Percentiles rank a stretch among this genome's conserved stretches.
Conservation (phyloP, 53 echinoderm and acorn worm species). For the Paelopatides confundens region DNA sequence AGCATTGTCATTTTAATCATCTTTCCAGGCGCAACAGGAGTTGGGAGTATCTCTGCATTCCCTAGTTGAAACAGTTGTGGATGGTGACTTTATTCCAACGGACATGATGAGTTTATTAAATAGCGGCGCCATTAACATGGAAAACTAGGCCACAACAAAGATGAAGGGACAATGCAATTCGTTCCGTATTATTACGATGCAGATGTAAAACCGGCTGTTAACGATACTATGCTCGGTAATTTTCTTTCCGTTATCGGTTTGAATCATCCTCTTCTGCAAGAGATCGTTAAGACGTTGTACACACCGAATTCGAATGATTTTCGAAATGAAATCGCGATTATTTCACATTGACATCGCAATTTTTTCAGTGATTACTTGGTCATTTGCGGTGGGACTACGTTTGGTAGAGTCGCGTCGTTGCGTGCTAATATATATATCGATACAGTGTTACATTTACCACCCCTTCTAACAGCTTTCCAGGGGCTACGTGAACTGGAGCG, state of each 20-base stretch:
- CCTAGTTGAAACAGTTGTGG: not conserved
- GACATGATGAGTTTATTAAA: not conserved
- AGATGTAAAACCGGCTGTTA: not conserved
- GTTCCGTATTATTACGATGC: not conserved
- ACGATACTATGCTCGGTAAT: not conserved
- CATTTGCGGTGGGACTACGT: not conserved
- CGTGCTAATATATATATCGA: not conserved
- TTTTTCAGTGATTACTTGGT: not conserved
- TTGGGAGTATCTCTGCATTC: not conserved
- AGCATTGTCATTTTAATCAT: no score
- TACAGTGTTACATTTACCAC: not conserved
- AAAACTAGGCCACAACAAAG: not conserved
- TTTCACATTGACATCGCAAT: not conserved
- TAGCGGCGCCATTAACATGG: not conserved
- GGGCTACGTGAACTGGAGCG: not conserved
- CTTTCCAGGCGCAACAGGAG: not conserved
- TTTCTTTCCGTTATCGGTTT: not conserved
- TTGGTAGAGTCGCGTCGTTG: not conserved
- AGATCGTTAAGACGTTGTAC: not conserved
- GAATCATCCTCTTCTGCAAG: not conserved
- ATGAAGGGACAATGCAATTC: not conserved
- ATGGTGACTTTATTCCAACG: not conserved
- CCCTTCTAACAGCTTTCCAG: not conserved
- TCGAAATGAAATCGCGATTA: not conserved
- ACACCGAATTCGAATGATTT: not conserved